These are phyloP conservation scores for Varanus salvator DNA, from an alignment of 2,113 vertebrate genomes.

Conservation along the genomic window DNA sequence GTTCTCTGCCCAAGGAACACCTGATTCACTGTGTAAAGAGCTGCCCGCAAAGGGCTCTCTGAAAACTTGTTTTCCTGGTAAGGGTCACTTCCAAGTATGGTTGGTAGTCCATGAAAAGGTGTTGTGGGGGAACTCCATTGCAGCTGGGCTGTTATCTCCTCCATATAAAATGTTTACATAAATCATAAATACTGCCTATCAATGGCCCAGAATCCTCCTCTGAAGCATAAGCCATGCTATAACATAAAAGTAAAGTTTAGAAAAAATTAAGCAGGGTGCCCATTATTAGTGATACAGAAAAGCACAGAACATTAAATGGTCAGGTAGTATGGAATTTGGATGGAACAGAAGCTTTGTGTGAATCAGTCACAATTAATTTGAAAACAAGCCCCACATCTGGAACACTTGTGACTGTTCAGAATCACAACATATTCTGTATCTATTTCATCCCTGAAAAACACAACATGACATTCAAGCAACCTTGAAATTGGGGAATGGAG, in stretches of 20 bases:
- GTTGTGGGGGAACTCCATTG: not conserved
- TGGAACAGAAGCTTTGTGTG: not conserved
- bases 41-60: not conserved
- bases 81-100: not conserved
- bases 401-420: not conserved
- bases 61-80: not conserved
- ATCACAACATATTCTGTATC: not conserved
- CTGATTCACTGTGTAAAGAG: not conserved
- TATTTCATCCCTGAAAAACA: not conserved
- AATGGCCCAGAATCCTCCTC: not conserved
- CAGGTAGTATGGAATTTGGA: not conserved
- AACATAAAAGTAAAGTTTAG: slow-evolving; percentile 5
- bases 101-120: not conserved
- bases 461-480: not conserved
- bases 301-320: not conserved
- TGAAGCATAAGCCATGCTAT: not conserved
- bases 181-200: not conserved
- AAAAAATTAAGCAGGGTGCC: not conserved
- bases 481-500: not conserved
- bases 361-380: not conserved
- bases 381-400: not conserved
- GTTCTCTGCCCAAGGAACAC: not conserved
- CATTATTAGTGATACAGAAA: slow-evolving; percentile 13
- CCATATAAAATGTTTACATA: not conserved
- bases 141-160: not conserved